phyloP scores from a whole-genome alignment of 2,888 invertebrate genomes.

The Acrobasis suavella region DNA sequence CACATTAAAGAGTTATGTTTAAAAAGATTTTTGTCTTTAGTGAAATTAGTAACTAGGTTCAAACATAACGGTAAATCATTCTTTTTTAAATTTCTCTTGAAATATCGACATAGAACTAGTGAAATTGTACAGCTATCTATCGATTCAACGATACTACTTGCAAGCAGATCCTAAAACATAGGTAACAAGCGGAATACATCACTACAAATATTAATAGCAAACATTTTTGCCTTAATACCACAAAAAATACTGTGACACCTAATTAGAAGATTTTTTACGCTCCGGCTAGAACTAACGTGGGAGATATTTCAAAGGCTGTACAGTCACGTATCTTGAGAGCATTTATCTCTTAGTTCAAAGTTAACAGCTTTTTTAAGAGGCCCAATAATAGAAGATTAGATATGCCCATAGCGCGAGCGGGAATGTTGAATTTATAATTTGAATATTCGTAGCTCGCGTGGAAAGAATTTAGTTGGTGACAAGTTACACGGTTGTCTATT shows the following conservation, averaged over 20 bases:
- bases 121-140: neutral
- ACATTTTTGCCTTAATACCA: constrained; percentile 28
- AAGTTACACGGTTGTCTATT: constrained; percentile 5
- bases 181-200: neutral
- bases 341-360: constrained; percentile 23
- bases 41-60: too few species aligned
- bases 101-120: too few species aligned
- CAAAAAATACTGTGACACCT: constrained; percentile 20
- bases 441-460: neutral
- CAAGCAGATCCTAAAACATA: too few species aligned
- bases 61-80: too few species aligned
- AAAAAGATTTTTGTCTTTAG: too few species aligned
- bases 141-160: too few species aligned
- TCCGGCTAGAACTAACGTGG: constrained; percentile 21
- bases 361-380: constrained; percentile 21
- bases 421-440: constrained; percentile 15
- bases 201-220: constrained; percentile 39
- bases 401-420: neutral
- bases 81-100: too few species aligned
- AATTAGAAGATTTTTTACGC: constrained; percentile 24
- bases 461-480: neutral
- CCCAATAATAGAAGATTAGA: constrained; percentile 22
- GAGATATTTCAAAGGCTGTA: constrained; percentile 20
- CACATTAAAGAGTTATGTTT: too few species aligned
- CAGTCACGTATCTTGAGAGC: constrained; percentile 13